Evolutionary conservation across 2,113 vertebrate species (phyloP).

Genomic region (Marmota flaviventris): DNA sequence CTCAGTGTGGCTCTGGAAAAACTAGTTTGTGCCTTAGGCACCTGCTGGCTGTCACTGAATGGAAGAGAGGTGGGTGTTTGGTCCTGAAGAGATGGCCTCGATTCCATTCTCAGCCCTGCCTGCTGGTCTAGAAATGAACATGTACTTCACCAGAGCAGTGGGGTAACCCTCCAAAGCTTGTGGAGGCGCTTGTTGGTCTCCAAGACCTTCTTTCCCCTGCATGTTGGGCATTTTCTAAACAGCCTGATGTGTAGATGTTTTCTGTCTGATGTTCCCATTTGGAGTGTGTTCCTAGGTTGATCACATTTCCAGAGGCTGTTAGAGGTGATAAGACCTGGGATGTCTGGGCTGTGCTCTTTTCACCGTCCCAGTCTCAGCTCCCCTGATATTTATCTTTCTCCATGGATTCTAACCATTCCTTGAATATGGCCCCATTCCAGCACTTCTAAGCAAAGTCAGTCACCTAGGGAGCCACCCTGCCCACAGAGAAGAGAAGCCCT

Average conservation of each 20-base stretch:
- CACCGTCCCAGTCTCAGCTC: fast-evolving
- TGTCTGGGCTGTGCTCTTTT: neutral
- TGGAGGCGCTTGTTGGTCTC: fast-evolving
- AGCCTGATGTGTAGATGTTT: neutral
- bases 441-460: too few species aligned
- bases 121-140: too few species aligned
- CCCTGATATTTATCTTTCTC: too few species aligned
- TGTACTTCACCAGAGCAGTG: too few species aligned
- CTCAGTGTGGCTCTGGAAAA: neutral
- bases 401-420: too few species aligned
- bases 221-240: neutral
- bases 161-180: too few species aligned
- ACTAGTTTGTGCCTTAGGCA: neutral
- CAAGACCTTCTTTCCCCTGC: neutral
- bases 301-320: too few species aligned
- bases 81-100: neutral
- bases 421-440: too few species aligned
- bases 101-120: neutral
- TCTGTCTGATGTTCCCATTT: too few species aligned
- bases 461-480: too few species aligned
- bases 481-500: too few species aligned
- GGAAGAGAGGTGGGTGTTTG: neutral
- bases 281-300: too few species aligned
- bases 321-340: neutral
- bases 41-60: neutral